Conservation (phyloP, 2,888 invertebrate species). For the Phasia obesa region DNA sequence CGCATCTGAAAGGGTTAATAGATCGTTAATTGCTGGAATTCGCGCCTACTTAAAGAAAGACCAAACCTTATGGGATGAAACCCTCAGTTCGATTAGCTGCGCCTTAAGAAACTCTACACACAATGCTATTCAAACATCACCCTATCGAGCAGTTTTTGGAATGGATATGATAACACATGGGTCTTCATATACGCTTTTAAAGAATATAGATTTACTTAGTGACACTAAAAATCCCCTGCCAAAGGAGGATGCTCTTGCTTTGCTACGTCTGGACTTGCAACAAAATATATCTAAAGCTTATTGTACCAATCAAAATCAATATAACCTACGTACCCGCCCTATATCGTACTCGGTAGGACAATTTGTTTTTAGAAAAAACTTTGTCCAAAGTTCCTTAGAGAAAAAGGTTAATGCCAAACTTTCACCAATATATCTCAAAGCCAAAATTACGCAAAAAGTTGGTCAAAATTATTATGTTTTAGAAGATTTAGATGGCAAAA, state of each 20-base stretch:
- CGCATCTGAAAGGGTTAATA: background rate
- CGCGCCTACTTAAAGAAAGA: background rate
- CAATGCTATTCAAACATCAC: background rate
- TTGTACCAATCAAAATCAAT: background rate
- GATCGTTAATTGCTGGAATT: background rate
- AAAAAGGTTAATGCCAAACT: background rate
- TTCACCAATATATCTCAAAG: background rate
- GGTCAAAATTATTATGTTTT: background rate
- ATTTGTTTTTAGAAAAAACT: conserved; percentile 3
- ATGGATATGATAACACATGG: conserved; percentile 6
- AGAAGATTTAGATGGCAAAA: background rate
- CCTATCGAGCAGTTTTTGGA: conserved; percentile 3
- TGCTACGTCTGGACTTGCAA: too few species aligned
- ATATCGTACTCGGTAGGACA: background rate
- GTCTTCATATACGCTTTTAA: background rate
- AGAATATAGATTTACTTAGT: background rate
- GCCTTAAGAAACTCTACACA: background rate
- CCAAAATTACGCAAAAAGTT: background rate
- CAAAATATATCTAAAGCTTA: too few species aligned
- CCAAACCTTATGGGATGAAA: background rate
- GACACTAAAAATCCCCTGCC: too few species aligned
- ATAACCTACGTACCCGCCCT: background rate
- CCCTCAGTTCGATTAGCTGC: too few species aligned
- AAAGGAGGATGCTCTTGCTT: too few species aligned
- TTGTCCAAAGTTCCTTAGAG: background rate